phyloP scores from a whole-genome alignment of 1,140 invertebrate species.

The Diuraphis noxia region DNA sequence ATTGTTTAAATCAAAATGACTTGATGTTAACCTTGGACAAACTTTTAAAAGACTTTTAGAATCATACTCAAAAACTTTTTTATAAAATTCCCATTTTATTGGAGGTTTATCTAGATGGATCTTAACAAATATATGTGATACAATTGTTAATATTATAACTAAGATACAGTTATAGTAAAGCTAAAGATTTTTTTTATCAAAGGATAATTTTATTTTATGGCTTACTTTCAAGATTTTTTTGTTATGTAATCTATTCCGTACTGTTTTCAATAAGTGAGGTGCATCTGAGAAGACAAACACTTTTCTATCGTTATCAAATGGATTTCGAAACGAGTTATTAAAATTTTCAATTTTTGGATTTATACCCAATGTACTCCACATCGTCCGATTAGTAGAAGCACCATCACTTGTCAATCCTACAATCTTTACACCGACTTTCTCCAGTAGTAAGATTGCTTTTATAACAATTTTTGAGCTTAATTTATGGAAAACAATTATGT shows the following conservation, averaged over 20 bases:
- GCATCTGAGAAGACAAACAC: background rate
- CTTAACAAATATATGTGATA: background rate
- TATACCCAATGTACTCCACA: background rate
- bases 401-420: conserved; percentile 1
- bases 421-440: background rate
- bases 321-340: background rate
- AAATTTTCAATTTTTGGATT: conserved; percentile 5
- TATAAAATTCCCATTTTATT: background rate
- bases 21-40: background rate
- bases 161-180: background rate
- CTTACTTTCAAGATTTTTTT: background rate
- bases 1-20: conserved; percentile 4
- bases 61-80: background rate
- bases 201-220: background rate
- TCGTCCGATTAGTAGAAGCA: background rate
- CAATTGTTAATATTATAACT: too few relatives aligned
- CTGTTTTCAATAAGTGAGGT: background rate
- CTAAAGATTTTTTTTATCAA: background rate
- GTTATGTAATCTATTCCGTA: background rate
- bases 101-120: background rate
- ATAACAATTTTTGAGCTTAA: conserved; percentile 10
- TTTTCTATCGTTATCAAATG: background rate
- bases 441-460: conserved; percentile 12
- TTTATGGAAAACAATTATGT: too few relatives aligned
- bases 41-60: background rate